A percentile compares a stretch with the other conserved stretches of the same genome.
These are phyloP conservation scores for Ophion ellenae DNA, from an alignment of 2,888 invertebrate genomes.

Conservation along the genomic window DNA sequence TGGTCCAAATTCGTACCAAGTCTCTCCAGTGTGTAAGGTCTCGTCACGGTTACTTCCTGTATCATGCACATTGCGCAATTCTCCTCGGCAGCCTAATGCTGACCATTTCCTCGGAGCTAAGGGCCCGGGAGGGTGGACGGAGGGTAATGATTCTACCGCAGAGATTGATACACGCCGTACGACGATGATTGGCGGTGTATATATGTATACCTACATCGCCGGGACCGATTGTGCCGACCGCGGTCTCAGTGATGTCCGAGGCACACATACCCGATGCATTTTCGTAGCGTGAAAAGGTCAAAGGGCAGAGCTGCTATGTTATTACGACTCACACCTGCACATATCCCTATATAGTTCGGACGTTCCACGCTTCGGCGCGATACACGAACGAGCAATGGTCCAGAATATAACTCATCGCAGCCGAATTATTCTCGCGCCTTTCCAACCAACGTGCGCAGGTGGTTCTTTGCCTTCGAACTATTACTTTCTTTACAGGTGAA, in stretches of 20 bases:
- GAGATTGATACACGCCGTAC: conserved; percentile 81
- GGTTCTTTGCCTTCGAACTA: conserved; percentile 44
- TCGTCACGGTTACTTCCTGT: conserved; percentile 58
- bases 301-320: conserved; percentile 80
- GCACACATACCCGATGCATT: conserved; percentile 70
- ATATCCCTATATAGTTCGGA: conserved; percentile 66
- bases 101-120: conserved; percentile 69
- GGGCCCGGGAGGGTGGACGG: conserved; percentile 55
- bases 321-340: conserved; percentile 82
- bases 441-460: conserved; percentile 61
- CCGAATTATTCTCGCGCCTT: conserved; percentile 66
- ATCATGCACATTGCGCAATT: conserved; percentile 60
- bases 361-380: conserved; percentile 25
- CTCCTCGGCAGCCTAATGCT: conserved; percentile 70
- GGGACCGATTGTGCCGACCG: conserved; percentile 75
- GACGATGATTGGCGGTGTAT: conserved; percentile 70
- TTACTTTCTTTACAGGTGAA: not conserved
- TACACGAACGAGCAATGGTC: conserved; percentile 35
- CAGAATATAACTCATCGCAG: conserved; percentile 45
- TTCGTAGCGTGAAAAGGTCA: conserved; percentile 73
- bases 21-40: conserved; percentile 41
- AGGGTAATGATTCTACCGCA: conserved; percentile 78
- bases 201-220: conserved; percentile 45
- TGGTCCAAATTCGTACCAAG: conserved; percentile 15
- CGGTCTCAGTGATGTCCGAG: conserved; percentile 79